phyloP scores from a whole-genome alignment of 2,113 vertebrate genomes.

The Tenrec ecaudatus region DNA sequence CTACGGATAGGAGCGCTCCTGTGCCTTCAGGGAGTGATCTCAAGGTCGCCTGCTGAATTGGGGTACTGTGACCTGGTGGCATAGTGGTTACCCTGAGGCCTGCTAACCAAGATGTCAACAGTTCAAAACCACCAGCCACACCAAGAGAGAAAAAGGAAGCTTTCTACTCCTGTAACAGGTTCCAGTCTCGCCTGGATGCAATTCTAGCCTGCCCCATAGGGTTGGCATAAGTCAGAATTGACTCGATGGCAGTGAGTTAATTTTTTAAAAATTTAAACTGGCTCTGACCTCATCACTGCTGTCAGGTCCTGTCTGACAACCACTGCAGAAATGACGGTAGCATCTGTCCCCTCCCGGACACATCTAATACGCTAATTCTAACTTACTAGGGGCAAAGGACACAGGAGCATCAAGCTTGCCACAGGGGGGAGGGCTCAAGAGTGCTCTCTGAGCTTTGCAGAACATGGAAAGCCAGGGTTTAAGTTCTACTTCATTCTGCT shows the following conservation, averaged over 20 bases:
- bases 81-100: too few relatives aligned
- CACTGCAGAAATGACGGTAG: neutral
- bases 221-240: too few relatives aligned
- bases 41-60: neutral
- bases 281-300: neutral
- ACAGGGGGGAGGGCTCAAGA: neutral
- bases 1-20: neutral
- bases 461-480: neutral
- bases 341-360: neutral
- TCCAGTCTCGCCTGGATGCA: too few relatives aligned
- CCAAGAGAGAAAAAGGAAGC: too few relatives aligned
- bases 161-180: too few relatives aligned
- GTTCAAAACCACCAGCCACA: too few relatives aligned
- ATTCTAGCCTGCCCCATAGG: too few relatives aligned
- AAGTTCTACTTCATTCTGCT: neutral
- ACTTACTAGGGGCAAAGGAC: neutral
- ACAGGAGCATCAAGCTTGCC: neutral
- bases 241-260: too few relatives aligned
- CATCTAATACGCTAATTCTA: neutral
- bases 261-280: too few relatives aligned
- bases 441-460: neutral
- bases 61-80: neutral
- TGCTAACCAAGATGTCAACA: too few relatives aligned
- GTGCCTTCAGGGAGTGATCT: neutral
- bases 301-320: constrained; percentile 5